Base-by-base conservation (phyloP, 2,113 vertebrate genomes). In the Nestor notabilis region DNA sequence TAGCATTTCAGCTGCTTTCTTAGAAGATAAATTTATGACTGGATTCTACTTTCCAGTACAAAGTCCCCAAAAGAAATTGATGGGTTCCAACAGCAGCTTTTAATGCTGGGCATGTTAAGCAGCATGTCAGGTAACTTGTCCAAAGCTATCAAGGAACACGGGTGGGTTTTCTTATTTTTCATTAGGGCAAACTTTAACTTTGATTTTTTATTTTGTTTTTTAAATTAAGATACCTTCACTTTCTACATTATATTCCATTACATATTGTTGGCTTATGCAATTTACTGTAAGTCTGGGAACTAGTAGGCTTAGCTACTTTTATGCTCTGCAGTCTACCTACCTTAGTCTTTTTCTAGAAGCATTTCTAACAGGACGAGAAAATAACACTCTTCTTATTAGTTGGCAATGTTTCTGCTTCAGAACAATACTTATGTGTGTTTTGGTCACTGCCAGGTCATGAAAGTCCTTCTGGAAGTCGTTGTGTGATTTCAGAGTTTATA, bases 401-500 rank as follows among this genome's bases (percentile, higher is more conserved):
- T 43, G 50, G 12, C 37, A 47, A 13, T 4, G 71, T 19, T 60
- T n/a, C 31, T 77, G n/a, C 65, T 9, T 3, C 21, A 28, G 39
- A 79, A 4, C n/a, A 49, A 0, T 5, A 23, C 27, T 86, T 77
- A 77, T 31, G 4, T 21, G 28, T 41, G 24, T 43, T 72, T 11
- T 69, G 82, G 65, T 68, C 7, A 0, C 41, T 65, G 50, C 25
- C 98, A 99, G 99, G 98, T 97, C 98, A 98, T 95, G 99, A 99
- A 83, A 98, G 98, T 72, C 78, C 98, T 24, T 29, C 95, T 11
- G 97, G 98, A 83, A 98, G 98, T 92, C 98, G 97, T 94, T 97
- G 98, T 87, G 98, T 98, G 97, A 99, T 99, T 49, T 98, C 99
- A 2, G 99, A 99, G 91, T 99, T 98, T 60, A 98, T 99, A 87